Percentiles rank a stretch among this genome's conserved stretches.
These are phyloP conservation scores for Eupsilia transversa DNA, from an alignment of 2,888 invertebrate species.

Conservation along the genomic window DNA sequence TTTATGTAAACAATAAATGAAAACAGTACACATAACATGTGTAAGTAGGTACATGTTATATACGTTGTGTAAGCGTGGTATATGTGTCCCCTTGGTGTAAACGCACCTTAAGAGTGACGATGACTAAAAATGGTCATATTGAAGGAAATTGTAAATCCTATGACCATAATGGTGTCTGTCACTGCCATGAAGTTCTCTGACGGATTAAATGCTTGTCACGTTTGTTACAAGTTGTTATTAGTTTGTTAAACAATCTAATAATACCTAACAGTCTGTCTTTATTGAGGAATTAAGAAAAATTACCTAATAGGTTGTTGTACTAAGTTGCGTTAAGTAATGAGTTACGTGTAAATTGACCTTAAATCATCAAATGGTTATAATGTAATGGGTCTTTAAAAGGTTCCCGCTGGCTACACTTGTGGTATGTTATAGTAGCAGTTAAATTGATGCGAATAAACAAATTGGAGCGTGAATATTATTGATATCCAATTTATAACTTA, in stretches of 20 bases:
- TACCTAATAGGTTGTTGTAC: not conserved
- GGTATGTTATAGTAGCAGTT: constrained; percentile 23
- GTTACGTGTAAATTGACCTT: not conserved
- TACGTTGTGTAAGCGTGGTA: not conserved
- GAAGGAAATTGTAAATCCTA: constrained; percentile 28
- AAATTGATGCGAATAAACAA: constrained; percentile 10
- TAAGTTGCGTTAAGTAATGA: not conserved
- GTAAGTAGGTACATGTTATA: not conserved
- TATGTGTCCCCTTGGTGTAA: not conserved
- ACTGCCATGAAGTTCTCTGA: not conserved
- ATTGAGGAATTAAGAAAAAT: constrained; percentile 10
- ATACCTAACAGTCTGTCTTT: not conserved
- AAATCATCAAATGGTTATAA: not conserved
- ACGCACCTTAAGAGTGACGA: not conserved
- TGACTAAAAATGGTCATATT: constrained; percentile 1
- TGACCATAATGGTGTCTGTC: not conserved
- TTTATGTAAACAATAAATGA: not conserved
- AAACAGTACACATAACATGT: not conserved
- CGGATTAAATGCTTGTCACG: constrained; percentile 28
- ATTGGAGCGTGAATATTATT: constrained; percentile 29
- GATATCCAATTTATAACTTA: constrained; percentile 11
- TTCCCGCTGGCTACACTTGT: constrained; percentile 1
- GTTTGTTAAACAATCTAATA: not conserved
- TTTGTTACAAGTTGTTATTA: too few relatives aligned
- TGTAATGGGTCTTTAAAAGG: not conserved